Base-by-base conservation (phyloP, 2,888 invertebrate genomes). In the Agriotes lineatus region DNA sequence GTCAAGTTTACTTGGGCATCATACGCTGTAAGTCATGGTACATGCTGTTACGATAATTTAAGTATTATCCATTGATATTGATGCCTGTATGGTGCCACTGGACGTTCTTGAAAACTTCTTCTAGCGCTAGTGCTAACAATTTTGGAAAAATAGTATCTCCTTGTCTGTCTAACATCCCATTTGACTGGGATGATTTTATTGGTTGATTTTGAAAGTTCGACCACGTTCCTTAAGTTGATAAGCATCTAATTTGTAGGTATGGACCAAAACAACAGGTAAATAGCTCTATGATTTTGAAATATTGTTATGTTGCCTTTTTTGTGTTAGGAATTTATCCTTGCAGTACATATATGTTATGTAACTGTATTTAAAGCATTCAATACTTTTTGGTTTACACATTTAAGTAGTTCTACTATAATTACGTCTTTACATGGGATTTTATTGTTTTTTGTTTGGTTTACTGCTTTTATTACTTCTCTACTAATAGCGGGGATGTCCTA, bases 221-320 rank as follows among this genome's bases (percentile, higher is more conserved):
- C 37, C 45, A 19, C 19, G 45, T 10, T 45, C 19, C 9, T 9
- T 20, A 20, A 20, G 19, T 14, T 19, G 19, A n/a, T 45, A 45
- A 16, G 10, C 19, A 20, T 45, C 18, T 20, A 44, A 14, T 19
- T 44, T 44, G 35, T 35, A 10, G 10, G 9, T 10, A 10, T 10
- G 2, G 5, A n/a, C 10, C n/a, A 35, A 39, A 3, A 39, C 12
- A 39, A 39, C 14, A 39, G 37, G 4, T 14, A 14, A 39, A 12
- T 1, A 12, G 37, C 12, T 39, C 4, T 9, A 39, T 39, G 14
- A 39, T 39, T 39, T 9, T 1, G 37, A 9, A n/a, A 39, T 14
- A 14, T 39, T 39, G 37, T 39, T 39, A 39, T 39, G 37, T 39
- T 14, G 37, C 37, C 37, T 39, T 39, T 14, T 39, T 39, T 39